A percentile compares a stretch with the other conserved stretches of the same genome.
Conservation (phyloP, 2,888 invertebrate genomes). For the Apotomis betuletana region DNA sequence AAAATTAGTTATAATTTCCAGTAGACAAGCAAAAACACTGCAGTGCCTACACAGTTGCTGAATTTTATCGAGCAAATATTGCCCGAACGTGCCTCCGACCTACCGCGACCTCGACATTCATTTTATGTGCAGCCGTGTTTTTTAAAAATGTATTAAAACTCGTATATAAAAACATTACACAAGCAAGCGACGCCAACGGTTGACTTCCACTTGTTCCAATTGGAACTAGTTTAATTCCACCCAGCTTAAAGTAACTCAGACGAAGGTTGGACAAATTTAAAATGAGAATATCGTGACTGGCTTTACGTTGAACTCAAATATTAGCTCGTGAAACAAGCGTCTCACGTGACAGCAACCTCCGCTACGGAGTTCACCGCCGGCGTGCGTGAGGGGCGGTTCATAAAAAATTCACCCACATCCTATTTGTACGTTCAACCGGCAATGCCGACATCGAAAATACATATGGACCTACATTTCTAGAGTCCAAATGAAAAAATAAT, state of each 20-base stretch:
- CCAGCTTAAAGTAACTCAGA: not conserved
- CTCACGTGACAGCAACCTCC: constrained; percentile 21
- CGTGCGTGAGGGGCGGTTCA: constrained; percentile 22
- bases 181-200: not conserved
- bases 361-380: constrained; percentile 6
- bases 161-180: constrained; percentile 3
- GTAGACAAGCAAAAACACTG: constrained; percentile 48
- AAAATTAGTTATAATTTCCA: constrained; percentile 25
- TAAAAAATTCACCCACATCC: constrained; percentile 32
- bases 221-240: not conserved
- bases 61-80: constrained; percentile 77
- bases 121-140: constrained; percentile 38
- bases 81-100: constrained; percentile 70
- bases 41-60: constrained; percentile 64
- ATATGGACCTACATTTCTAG: constrained; percentile 34
- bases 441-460: constrained; percentile 38
- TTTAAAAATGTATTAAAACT: constrained; percentile 29
- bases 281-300: constrained; percentile 13
- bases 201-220: constrained; percentile 4
- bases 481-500: constrained; percentile 39
- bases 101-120: constrained; percentile 39
- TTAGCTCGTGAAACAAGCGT: constrained; percentile 19
- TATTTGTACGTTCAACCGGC: constrained; percentile 35
- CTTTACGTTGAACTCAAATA: constrained; percentile 9
- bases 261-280: constrained; percentile 2